Percentiles rank a stretch among this genome's conserved stretches.
Evolutionary conservation across 2,113 vertebrate genomes (phyloP).

Genomic region (Dasyornis broadbenti): DNA sequence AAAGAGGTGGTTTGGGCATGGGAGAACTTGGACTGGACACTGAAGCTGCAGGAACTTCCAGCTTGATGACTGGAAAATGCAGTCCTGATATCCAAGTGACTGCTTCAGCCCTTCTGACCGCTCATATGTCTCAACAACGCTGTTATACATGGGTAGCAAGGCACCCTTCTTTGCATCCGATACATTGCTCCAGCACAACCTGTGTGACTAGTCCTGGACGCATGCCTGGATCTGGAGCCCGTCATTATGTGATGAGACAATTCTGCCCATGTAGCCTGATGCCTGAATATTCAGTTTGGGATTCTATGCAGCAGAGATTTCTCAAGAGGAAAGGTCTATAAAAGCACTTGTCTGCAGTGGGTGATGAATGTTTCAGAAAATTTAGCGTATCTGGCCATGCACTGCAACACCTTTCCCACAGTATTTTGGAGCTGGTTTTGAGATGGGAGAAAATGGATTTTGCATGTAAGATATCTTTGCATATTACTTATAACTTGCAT

Average conservation of each 20-base stretch:
- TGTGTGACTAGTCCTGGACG: not conserved
- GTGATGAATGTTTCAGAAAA: not conserved
- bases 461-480: not conserved
- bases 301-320: not conserved
- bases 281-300: not conserved
- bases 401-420: not conserved
- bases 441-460: not conserved
- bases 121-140: not conserved
- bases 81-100: not conserved
- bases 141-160: not conserved
- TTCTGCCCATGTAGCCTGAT: not conserved
- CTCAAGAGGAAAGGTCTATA: not conserved
- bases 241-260: not conserved
- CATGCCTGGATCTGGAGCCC: not conserved
- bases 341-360: not conserved
- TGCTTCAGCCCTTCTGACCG: not conserved
- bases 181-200: not conserved
- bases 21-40: not conserved
- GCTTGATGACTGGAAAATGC: not conserved
- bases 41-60: not conserved
- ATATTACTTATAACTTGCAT: not conserved
- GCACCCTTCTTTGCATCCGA: not conserved
- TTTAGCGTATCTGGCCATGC: not conserved
- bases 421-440: not conserved
- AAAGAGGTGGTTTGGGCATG: not conserved